These are phyloP conservation scores for silkworm (Bombyx mori) DNA, from an alignment of 1,140 invertebrate species.

Conservation along the genomic window DNA sequence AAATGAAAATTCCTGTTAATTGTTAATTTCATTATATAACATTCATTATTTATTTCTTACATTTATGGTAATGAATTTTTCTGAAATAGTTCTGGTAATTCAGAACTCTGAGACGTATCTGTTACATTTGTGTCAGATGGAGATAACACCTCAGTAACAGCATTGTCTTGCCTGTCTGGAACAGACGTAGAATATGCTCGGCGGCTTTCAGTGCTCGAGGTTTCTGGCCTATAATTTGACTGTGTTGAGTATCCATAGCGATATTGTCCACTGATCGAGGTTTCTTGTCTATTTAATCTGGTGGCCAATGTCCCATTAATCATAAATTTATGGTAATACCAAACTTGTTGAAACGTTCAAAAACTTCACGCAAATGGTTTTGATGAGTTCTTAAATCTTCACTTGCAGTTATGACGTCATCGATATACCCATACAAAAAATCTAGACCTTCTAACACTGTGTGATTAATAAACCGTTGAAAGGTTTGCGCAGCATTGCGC, in stretches of 20 bases:
- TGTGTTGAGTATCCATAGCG: constrained; percentile 15
- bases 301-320: constrained; percentile 5
- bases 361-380: not conserved
- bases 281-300: constrained; percentile 8
- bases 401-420: not conserved
- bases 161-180: no score
- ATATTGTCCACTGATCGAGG: constrained; percentile 13
- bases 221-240: constrained; percentile 13
- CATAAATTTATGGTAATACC: not conserved
- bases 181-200: constrained; percentile 2
- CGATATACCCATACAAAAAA: not conserved
- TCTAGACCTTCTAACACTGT: not conserved
- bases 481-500: not conserved
- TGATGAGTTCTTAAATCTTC: not conserved
- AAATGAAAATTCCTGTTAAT: no score
- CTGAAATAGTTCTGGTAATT: no score
- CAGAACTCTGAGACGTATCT: no score
- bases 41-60: no score
- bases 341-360: not conserved
- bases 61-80: no score
- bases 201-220: constrained; percentile 15
- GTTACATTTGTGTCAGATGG: no score
- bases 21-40: no score
- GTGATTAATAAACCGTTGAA: not conserved
- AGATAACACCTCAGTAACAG: no score